These are phyloP conservation scores for Galagoides demidoff DNA, from an alignment of 2,797 vertebrate species.

Conservation along the genomic window DNA sequence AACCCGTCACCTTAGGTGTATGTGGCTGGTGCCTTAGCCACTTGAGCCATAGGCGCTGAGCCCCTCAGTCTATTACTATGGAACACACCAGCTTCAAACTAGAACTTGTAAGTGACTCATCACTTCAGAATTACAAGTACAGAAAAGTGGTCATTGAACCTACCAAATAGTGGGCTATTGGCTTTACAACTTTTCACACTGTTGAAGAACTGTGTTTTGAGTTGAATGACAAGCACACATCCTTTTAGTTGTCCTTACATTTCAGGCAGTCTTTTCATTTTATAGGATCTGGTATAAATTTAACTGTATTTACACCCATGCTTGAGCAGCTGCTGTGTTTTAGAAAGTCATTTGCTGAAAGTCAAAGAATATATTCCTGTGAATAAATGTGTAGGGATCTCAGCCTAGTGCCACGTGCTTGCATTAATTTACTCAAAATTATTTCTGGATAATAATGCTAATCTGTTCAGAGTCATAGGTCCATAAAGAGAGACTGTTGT, in stretches of 20 bases:
- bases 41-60: too few species aligned
- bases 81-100: neutral
- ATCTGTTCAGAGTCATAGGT: slow-evolving; percentile 58
- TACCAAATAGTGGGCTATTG: neutral
- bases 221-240: neutral
- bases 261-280: slow-evolving; percentile 23
- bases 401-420: slow-evolving; percentile 26
- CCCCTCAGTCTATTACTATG: neutral
- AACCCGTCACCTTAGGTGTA: too few species aligned
- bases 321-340: neutral
- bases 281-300: neutral
- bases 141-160: neutral
- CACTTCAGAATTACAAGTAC: neutral
- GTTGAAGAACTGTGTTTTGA: neutral
- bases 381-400: slow-evolving; percentile 19
- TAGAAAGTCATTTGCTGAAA: slow-evolving; percentile 38
- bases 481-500: slow-evolving; percentile 63
- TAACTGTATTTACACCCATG: neutral
- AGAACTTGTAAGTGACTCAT: neutral
- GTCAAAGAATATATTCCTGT: slow-evolving; percentile 1
- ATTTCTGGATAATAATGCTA: slow-evolving; percentile 68
- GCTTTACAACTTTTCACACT: slow-evolving; percentile 4
- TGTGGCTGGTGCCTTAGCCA: too few species aligned
- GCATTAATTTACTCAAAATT: slow-evolving; percentile 60
- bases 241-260: neutral